A percentile compares a stretch with the other conserved stretches of the same genome.
Evolutionary conservation across 2,113 vertebrate species (phyloP).

Genomic region (Gobio gobio): DNA sequence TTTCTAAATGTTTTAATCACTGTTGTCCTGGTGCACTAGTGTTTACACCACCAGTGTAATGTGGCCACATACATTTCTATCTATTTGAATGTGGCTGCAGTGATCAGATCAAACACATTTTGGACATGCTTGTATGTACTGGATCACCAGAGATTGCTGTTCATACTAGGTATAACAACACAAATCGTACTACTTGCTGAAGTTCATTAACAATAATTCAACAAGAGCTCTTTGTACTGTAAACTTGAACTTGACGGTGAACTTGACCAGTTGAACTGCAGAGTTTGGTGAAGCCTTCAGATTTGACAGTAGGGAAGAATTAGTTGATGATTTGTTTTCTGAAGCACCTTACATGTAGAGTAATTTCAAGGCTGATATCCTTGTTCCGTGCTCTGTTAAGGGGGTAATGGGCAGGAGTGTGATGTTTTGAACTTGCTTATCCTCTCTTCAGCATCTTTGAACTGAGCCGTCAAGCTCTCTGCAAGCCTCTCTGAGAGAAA

Average conservation of each 20-base stretch:
- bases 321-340: neutral
- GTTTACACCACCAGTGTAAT: neutral
- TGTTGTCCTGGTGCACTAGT: neutral
- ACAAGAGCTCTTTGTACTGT: neutral
- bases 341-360: neutral
- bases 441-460: slow-evolving; percentile 11
- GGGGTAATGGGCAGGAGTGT: neutral
- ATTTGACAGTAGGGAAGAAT: neutral
- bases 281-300: neutral
- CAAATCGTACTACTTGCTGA: neutral
- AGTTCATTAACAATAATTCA: neutral
- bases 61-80: too few relatives aligned
- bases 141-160: neutral
- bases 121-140: neutral
- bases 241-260: neutral
- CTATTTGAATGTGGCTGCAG: neutral
- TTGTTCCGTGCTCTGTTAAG: neutral
- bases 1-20: neutral
- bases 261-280: neutral
- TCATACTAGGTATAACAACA: neutral
- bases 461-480: neutral
- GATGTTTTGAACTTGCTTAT: neutral
- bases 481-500: neutral
- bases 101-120: neutral
- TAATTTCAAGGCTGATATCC: neutral